Conservation (phyloP, 2,797 vertebrate genomes). For the Arnoldichthys spilopterus region DNA sequence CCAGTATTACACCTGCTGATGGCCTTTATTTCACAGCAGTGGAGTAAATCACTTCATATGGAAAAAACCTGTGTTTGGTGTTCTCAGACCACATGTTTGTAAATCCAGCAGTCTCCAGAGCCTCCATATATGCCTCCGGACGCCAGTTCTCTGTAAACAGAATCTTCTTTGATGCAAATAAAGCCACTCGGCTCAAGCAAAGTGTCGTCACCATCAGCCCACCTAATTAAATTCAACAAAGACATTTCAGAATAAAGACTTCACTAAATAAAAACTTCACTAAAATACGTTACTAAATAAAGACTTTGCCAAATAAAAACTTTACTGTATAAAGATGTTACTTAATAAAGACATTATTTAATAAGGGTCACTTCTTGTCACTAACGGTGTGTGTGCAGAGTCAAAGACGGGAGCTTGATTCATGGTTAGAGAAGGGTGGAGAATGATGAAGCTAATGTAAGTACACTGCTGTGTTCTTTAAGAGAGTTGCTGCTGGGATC, state of each 20-base stretch:
- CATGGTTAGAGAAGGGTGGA: too few species aligned
- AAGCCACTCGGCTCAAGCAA: slow-evolving; percentile 45
- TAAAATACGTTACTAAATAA: neutral
- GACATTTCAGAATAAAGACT: neutral
- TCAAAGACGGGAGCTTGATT: too few species aligned
- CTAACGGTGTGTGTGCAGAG: too few species aligned
- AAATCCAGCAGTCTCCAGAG: slow-evolving; percentile 72
- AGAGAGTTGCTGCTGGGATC: too few species aligned
- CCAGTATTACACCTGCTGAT: too few species aligned
- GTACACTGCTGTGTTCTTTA: too few species aligned
- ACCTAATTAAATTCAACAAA: slow-evolving; percentile 55
- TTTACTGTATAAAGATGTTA: too few species aligned
- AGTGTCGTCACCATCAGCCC: slow-evolving; percentile 74
- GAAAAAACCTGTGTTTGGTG: slow-evolving; percentile 45
- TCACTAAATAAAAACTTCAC: neutral
- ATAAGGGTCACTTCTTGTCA: too few species aligned
- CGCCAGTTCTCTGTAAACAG: slow-evolving; percentile 68
- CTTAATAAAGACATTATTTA: too few species aligned
- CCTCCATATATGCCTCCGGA: slow-evolving; percentile 73
- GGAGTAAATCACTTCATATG: slow-evolving; percentile 74
- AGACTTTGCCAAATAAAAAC: too few species aligned
- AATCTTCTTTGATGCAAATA: slow-evolving; percentile 53
- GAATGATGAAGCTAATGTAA: too few species aligned
- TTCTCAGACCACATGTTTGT: slow-evolving; percentile 71
- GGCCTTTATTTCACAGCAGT: slow-evolving; percentile 66